phyloP scores from a whole-genome alignment of 2,797 vertebrate species.

The Carcharodon carcharias region DNA sequence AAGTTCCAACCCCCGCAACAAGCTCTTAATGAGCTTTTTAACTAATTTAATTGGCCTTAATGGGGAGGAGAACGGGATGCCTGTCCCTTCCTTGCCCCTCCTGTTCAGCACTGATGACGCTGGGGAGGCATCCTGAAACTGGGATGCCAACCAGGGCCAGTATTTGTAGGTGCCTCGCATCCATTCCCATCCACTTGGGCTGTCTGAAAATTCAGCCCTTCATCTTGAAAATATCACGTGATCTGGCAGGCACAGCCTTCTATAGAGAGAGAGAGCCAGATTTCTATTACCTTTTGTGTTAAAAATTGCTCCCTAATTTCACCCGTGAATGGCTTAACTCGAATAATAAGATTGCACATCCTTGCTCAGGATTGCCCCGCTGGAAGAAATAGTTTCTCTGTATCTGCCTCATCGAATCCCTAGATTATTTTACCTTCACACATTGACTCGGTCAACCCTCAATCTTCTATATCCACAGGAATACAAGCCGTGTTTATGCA shows the following conservation, averaged over 20 bases:
- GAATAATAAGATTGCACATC: background rate
- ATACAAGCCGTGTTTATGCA: background rate
- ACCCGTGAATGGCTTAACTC: background rate
- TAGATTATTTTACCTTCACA: background rate
- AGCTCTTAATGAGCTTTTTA: too few species aligned
- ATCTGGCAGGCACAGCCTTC: background rate
- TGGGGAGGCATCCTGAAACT: too few species aligned
- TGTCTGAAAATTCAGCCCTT: too few species aligned
- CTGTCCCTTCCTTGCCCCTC: too few species aligned
- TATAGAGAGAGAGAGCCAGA: background rate
- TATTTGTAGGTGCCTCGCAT: too few species aligned
- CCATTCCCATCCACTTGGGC: too few species aligned
- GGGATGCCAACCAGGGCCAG: too few species aligned
- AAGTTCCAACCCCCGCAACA: too few species aligned
- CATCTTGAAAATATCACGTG: background rate
- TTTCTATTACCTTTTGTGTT: background rate
- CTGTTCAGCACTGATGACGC: too few species aligned
- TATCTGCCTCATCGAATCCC: background rate
- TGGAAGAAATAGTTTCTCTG: background rate
- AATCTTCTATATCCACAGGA: background rate
- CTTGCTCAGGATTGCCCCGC: background rate
- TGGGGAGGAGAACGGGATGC: too few species aligned
- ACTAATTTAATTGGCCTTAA: too few species aligned
- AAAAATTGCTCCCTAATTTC: background rate
- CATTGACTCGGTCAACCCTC: background rate